Evolutionary conservation across 2,888 invertebrate genomes (phyloP).

Genomic region (Magallana nippona): DNA sequence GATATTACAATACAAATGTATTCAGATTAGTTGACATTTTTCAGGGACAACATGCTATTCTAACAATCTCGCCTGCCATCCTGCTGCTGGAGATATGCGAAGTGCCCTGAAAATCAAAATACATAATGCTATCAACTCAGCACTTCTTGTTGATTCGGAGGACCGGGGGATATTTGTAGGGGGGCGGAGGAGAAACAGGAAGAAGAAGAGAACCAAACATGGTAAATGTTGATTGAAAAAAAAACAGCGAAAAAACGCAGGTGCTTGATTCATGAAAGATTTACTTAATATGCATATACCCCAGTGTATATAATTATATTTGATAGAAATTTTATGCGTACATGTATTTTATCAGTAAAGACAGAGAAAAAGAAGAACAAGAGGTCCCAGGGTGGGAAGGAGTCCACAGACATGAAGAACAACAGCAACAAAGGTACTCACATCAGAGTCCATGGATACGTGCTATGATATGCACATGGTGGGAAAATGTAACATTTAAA

Average conservation of each 20-base stretch:
- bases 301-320: too few species aligned
- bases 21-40: not conserved
- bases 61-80: conserved; percentile 64
- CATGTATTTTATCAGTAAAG: conserved; percentile 39
- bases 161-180: conserved; percentile 64
- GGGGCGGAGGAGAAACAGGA: conserved; percentile 64
- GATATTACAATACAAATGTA: too few species aligned
- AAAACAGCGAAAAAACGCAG: too few species aligned
- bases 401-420: conserved; percentile 37
- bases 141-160: conserved; percentile 55
- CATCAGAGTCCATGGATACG: not conserved
- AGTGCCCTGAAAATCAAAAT: conserved; percentile 63
- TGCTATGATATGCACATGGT: not conserved
- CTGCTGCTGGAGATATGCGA: conserved; percentile 62
- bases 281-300: too few species aligned
- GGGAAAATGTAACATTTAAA: not conserved
- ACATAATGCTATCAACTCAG: conserved; percentile 63
- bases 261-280: too few species aligned
- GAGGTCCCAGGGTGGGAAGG: conserved; percentile 45
- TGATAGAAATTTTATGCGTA: too few species aligned
- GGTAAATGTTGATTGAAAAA: not conserved
- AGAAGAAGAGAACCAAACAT: conserved; percentile 55
- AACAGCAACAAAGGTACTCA: conserved; percentile 42
- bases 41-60: conserved; percentile 63
- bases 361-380: conserved; percentile 56